A percentile compares a stretch with the other conserved stretches of the same genome.
phyloP scores from a whole-genome alignment of 2,797 vertebrate genomes.

The Sebastes minor region DNA sequence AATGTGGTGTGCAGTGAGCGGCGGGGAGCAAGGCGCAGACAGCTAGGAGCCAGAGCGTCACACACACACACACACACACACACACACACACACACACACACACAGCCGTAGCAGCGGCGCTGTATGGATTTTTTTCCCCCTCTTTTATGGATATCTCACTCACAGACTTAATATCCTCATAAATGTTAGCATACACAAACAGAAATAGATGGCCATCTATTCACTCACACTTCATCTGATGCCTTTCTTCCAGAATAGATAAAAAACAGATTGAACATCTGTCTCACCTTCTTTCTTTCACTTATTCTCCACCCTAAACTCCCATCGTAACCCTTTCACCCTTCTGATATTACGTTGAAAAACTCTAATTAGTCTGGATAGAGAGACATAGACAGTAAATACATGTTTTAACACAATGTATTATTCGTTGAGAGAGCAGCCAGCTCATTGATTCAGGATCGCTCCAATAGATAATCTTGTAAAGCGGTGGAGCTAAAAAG shows the following conservation, averaged over 20 bases:
- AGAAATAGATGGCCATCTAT: constrained; percentile 71
- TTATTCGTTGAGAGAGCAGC: background rate
- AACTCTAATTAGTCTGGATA: constrained; percentile 1
- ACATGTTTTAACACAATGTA: constrained; percentile 4
- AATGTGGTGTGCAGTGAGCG: constrained; percentile 84
- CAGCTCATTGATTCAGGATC: background rate
- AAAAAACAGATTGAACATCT: constrained; percentile 62
- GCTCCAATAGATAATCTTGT: constrained; percentile 13
- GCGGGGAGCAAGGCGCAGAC: constrained; percentile 82
- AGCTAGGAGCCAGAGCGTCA: constrained; percentile 84
- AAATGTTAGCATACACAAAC: constrained; percentile 78
- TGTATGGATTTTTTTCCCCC: constrained; percentile 72
- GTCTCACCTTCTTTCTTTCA: constrained; percentile 35
- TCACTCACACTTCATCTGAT: constrained; percentile 68
- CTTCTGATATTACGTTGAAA: constrained; percentile 14
- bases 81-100: constrained; percentile 23
- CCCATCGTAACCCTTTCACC: constrained; percentile 20
- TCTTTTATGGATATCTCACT: constrained; percentile 78
- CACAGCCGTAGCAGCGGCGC: constrained; percentile 48
- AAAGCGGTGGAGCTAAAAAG: background rate
- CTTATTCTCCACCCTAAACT: background rate
- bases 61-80: constrained; percentile 40
- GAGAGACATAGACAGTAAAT: background rate
- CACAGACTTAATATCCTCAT: constrained; percentile 75
- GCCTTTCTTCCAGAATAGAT: constrained; percentile 51